These are phyloP conservation scores for Platynereis dumerilii DNA, from an alignment of 2,888 invertebrate genomes.

Conservation along the genomic window DNA sequence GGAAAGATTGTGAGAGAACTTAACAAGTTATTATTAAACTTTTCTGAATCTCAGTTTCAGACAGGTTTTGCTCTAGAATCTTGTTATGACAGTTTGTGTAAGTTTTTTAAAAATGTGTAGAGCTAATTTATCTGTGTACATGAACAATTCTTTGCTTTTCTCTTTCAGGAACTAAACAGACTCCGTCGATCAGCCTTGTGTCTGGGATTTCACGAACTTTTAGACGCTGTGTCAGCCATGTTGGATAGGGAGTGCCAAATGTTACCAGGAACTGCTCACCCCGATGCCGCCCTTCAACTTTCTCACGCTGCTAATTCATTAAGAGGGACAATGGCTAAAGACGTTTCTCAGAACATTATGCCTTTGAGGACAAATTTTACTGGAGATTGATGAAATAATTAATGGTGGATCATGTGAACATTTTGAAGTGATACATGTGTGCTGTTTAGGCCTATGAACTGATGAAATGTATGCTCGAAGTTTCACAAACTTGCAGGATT, in stretches of 20 bases:
- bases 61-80: not conserved
- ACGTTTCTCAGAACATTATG: slow-evolving; percentile 49
- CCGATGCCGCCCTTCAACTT: slow-evolving; percentile 87
- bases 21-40: no score
- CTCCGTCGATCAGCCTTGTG: slow-evolving; percentile 88
- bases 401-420: no score
- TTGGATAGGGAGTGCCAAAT: slow-evolving; percentile 87
- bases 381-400: slow-evolving; percentile 12
- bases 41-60: no score
- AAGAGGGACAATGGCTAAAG: slow-evolving; percentile 69
- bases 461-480: no score
- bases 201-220: slow-evolving; percentile 86
- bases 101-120: no score
- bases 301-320: slow-evolving; percentile 86
- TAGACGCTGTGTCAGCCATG: slow-evolving; percentile 84
- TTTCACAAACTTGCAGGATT: no score
- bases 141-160: slow-evolving; percentile 10
- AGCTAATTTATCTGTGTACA: no score
- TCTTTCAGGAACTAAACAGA: slow-evolving; percentile 83
- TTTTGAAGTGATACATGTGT: no score
- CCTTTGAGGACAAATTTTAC: slow-evolving; percentile 58
- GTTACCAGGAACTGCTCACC: slow-evolving; percentile 78
- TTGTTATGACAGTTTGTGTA: no score
- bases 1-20: no score
- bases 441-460: no score